Evolutionary conservation across 2,888 invertebrate species (phyloP), one percentile per base, ranked within the genome.

Genomic region (Ditylenchus weischeri): DNA sequence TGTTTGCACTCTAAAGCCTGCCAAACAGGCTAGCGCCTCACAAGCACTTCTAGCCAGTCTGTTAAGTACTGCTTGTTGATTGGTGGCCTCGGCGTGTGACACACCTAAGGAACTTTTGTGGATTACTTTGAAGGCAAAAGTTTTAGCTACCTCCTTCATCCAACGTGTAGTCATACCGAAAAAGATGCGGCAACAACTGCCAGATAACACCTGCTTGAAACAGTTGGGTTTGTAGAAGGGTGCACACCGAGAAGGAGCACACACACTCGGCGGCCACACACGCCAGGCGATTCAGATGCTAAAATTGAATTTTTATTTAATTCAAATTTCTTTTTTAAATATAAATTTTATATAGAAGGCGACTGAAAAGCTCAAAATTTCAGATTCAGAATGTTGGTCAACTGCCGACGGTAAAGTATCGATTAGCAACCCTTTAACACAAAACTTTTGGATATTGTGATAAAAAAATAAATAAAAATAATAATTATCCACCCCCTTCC

Each of bases 151-250:
- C 96, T 62, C 94, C 92, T 86, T 98, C 96, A 68, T 94, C 91
- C 76, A 98, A 86, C 6, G 98, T 99, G 85, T 90, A 98, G 86
- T 98, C 98, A 84, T 94, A 99, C 70, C 90, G 90, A 84, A 98
- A 92, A 84, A 91, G 89, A 77, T 91, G 90, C 0, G 91, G 88
- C 50, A 98, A 85, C 63, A 98, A 86, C 79, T 93, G 92, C 90
- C 92, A 96, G 5, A 98, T 84, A 0, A 90, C 91, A 11, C 95
- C 96, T 0, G 84, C 80, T 71, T 82, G 89, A 15, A 92, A 87
- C 43, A 94, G 85, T 82, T 89, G 89, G 83, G 90, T 88, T 84
- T 98, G 94, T 36, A 95, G 88, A 74, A 89, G 88, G 62, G 90
- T 88, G 83, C 93, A 91, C n/a, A 89, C 88, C 0, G 91, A 89